Evolutionary conservation across 2,888 invertebrate species (phyloP).

Genomic region (Ectemnius cavifrons): DNA sequence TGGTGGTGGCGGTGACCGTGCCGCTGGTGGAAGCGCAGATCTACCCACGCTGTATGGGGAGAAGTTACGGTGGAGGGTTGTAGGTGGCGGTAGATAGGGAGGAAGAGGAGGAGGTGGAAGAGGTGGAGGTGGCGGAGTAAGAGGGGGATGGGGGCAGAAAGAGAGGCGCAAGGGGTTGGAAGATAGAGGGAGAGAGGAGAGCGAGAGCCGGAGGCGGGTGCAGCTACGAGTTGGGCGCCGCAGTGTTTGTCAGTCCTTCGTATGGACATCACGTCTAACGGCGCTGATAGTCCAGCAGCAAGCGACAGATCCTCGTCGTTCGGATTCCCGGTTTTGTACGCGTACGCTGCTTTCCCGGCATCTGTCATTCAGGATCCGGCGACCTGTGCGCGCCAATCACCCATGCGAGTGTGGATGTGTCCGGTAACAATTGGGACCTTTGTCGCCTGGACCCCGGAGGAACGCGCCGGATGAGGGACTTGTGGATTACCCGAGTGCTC

Average conservation of each 20-base stretch:
- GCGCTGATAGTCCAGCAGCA: slow-evolving; percentile 53
- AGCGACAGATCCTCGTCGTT: slow-evolving; percentile 22
- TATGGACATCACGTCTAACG: slow-evolving; percentile 65
- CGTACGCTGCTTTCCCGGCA: slow-evolving; percentile 52
- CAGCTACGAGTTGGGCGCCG: slow-evolving; percentile 63
- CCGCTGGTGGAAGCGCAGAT: slow-evolving; percentile 34
- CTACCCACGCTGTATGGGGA: slow-evolving; percentile 31
- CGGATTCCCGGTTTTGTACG: slow-evolving; percentile 40
- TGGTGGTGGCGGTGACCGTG: slow-evolving; percentile 42
- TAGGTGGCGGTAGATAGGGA: slow-evolving; percentile 59
- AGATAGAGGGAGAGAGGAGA: slow-evolving; percentile 35
- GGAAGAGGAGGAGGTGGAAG: slow-evolving; percentile 49
- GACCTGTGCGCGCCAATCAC: slow-evolving; percentile 39
- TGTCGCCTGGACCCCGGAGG: background rate
- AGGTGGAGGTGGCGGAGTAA: slow-evolving; percentile 40
- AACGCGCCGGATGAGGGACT: slow-evolving; percentile 13
- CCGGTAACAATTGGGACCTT: slow-evolving; percentile 12
- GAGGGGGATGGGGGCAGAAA: slow-evolving; percentile 50
- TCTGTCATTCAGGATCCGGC: slow-evolving; percentile 22
- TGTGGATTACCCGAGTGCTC: slow-evolving; percentile 37
- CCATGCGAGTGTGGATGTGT: slow-evolving; percentile 45
- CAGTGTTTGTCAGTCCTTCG: slow-evolving; percentile 73
- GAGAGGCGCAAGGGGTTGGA: slow-evolving; percentile 22
- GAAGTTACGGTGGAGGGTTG: slow-evolving; percentile 50
- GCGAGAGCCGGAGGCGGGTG: slow-evolving; percentile 55